Base-by-base conservation (phyloP, 2,888 invertebrate genomes). In the Orthosia incerta region DNA sequence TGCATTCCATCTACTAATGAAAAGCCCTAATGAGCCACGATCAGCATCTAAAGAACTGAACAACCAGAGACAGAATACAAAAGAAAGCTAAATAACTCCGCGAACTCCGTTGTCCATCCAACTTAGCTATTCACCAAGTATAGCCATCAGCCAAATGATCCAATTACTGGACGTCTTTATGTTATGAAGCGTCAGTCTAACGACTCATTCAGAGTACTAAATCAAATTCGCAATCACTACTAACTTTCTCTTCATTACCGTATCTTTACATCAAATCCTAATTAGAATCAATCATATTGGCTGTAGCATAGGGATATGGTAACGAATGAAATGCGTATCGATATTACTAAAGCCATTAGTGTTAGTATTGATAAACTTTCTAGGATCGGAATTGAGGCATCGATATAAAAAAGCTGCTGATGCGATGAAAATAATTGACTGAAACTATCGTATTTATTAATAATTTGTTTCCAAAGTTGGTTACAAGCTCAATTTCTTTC, bases 271-370 rank as follows among this genome's bases (percentile, higher is more conserved):
- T 88, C 84, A 87, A 79, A 81, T 81, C 69, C 81, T 87, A 88
- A 90, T 89, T 89, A 88, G 86, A 89, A 90, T 89, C 80, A 88
- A 88, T 90, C 90, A 89, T 72, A 74, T 78, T 16, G 66, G 79
- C 72, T 77, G 71, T 74, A 82, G 62, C 59, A 63, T 57, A 77
- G 51, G 46, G 65, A 12, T 26, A 64, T n/a, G 53, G 39, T 68
- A 51, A 53, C 56, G 57, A 59, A 59, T 50, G 16, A 72, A 45
- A 71, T 63, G 20, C 20, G 7, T 63, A 63, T 50, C 63, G 53
- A 76, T 60, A 63, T 64, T 26, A 53, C 60, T 23, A 53, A 45
- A 71, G 53, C 63, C 46, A 71, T 63, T 31, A 18, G 48, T 50
- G 26, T 50, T 20, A 20, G 20, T 15, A 9, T 77, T 50, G 55